Conservation (phyloP, 2,113 vertebrate species). For the Bufo gargarizans region DNA sequence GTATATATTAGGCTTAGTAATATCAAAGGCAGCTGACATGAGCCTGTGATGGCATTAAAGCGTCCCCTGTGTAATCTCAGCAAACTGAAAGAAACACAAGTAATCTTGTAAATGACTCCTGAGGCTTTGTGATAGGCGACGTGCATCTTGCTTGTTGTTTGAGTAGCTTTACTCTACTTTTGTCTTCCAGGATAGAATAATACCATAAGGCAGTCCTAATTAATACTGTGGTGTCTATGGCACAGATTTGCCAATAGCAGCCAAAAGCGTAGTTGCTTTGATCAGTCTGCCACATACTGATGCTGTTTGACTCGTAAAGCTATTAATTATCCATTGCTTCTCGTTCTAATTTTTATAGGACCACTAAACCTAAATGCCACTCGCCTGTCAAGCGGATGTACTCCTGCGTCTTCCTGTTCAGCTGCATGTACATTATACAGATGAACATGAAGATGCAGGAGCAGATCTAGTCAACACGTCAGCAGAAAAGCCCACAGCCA, state of each 20-base stretch:
- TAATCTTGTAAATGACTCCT: constrained; percentile 36
- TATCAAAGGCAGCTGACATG: constrained; percentile 41
- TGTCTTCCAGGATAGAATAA: constrained; percentile 19
- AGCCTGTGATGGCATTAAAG: constrained; percentile 42
- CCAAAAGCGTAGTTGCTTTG: neutral
- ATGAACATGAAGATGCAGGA: too few relatives aligned
- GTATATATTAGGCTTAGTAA: constrained; percentile 44
- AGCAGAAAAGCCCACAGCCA: too few relatives aligned
- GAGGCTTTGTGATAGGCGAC: constrained; percentile 31
- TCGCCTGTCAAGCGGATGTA: too few relatives aligned
- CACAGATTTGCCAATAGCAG: neutral
- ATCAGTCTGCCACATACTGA: neutral
- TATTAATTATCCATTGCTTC: too few relatives aligned
- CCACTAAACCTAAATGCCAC: neutral
- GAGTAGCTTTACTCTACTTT: neutral
- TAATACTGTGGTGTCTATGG: neutral
- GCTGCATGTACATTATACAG: too few relatives aligned
- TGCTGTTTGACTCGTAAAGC: neutral
- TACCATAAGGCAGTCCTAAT: constrained; percentile 10
- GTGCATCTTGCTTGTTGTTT: constrained; percentile 12
- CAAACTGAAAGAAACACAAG: constrained; percentile 41
- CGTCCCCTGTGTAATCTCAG: constrained; percentile 23
- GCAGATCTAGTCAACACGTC: too few relatives aligned
- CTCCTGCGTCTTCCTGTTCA: too few relatives aligned
- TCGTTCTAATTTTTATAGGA: neutral